Base-by-base conservation (phyloP, 2,113 vertebrate genomes). In the Cheilinus undulatus region DNA sequence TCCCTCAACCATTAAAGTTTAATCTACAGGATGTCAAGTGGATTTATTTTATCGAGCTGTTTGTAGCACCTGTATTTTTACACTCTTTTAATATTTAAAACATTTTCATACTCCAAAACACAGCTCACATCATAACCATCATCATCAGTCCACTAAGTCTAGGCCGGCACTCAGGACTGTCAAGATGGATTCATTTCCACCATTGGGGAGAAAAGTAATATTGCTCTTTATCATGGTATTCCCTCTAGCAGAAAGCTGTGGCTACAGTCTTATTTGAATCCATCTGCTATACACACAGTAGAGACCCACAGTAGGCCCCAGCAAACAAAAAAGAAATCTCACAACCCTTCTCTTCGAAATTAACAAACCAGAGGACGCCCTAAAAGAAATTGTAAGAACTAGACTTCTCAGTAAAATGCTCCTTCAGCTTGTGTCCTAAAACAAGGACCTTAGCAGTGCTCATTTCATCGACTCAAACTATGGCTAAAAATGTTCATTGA, bases 1-100 rank as follows among this genome's bases (percentile, higher is more conserved):
- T 62, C 48, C 66, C 69, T 65, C 15, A 24, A 40, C 52, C 57
- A 91, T 89, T 76, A 86, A 89, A 85, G 83, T 89, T 89, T 87
- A 50, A 87, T 85, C 67, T 36, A 26, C 54, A 45, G 68, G 73
- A 84, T 83, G 80, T 86, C 88, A 84, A 82, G 59, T 43, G 50
- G 73, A 69, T 73, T 87, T 43, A 76, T 80, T 70, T 79, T 76
- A 81, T 69, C 42, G 76, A 78, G 69, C 74, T 73, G 84, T 85
- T 86, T 76, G 74, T 57, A 73, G 70, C 60, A 63, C 78, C 77
- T 83, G 69, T 62, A 70, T 74, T 86, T 84, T 84, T 80, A 60
- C 24, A 32, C 59, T 52, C 38, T 36, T 68, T 80, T 57, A 91
- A 86, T 83, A 86, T 85, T 89, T 84, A 57, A 82, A 76, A 10